Evolutionary conservation across 1,140 invertebrate genomes (phyloP), one percentile per base, ranked within the genome.

Genomic region (Anadara kagoshimensis): DNA sequence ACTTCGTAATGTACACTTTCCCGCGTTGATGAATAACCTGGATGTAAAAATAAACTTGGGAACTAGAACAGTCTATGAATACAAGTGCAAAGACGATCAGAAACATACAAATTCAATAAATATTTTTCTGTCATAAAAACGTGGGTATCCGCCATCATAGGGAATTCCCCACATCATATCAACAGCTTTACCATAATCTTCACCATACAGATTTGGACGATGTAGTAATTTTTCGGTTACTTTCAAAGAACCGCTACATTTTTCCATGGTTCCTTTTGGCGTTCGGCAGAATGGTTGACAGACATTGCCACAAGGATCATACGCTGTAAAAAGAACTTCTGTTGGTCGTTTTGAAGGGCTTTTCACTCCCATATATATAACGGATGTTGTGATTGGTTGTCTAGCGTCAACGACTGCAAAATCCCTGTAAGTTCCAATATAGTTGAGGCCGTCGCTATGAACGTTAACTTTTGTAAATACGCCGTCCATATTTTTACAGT

Each of bases 361-460:
- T 62, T 78, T 80, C 10, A 86, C 76, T 12, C 72, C 83, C 5
- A 86, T 51, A 61, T 79, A 84, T 36, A 79, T 68, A 16, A 80
- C 76, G 0, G 73, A 57, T 36, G 80, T 76, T 18, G 80, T 76
- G 11, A 82, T 73, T 12, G 82, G 64, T 67, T 78, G 71, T 18
- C 81, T 74, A 11, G 73, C 59, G 41, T 75, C 68, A 26, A 84
- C 62, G n/a, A 83, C 75, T 36, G 80, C 75, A 12, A 81, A 75
- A 20, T 86, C 85, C 63, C 81, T 77, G 66, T 81, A 85, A 8
- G 69, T 61, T n/a, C 85, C 85, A 16, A 80, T 73, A 61, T 86
- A 86, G 63, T 84, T 84, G 14, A 81, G 29, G 8, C 79, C 79
- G 64, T 75, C 73, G 72, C 26, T 81, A 43, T 75, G 73, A 16